Conservation (phyloP, 2,888 invertebrate species). For the Tromatobia lineatoria region DNA sequence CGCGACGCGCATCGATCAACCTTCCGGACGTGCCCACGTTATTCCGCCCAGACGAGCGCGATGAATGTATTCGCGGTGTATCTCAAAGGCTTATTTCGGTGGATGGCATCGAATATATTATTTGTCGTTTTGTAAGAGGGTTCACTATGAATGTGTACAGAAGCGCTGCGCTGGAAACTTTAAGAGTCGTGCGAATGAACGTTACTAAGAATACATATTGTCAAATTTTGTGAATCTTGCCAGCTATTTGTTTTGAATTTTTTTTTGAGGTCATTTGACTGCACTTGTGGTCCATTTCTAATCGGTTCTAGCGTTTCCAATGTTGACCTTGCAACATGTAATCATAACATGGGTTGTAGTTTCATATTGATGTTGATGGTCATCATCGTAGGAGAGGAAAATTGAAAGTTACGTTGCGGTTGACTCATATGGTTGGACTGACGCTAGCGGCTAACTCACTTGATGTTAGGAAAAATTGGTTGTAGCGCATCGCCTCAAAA, state of each 20-base stretch:
- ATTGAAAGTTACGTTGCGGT: too few relatives aligned
- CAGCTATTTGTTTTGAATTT: too few relatives aligned
- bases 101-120: slow-evolving; percentile 61
- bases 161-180: not conserved
- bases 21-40: slow-evolving; percentile 55
- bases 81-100: slow-evolving; percentile 68
- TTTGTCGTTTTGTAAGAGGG: slow-evolving; percentile 2
- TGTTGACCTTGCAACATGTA: too few relatives aligned
- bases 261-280: too few relatives aligned
- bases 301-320: too few relatives aligned
- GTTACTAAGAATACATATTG: not conserved
- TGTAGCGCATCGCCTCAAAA: not conserved
- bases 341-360: too few relatives aligned
- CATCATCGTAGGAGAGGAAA: too few relatives aligned
- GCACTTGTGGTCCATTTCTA: too few relatives aligned
- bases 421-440: too few relatives aligned
- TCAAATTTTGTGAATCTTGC: too few relatives aligned
- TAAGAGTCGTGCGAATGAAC: not conserved
- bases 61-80: slow-evolving; percentile 63
- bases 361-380: too few relatives aligned
- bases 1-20: slow-evolving; percentile 65
- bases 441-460: not conserved
- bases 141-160: slow-evolving; percentile 3
- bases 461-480: not conserved
- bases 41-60: slow-evolving; percentile 61